Conservation (phyloP, 2,113 vertebrate genomes). For the Plestiodon gilberti region DNA sequence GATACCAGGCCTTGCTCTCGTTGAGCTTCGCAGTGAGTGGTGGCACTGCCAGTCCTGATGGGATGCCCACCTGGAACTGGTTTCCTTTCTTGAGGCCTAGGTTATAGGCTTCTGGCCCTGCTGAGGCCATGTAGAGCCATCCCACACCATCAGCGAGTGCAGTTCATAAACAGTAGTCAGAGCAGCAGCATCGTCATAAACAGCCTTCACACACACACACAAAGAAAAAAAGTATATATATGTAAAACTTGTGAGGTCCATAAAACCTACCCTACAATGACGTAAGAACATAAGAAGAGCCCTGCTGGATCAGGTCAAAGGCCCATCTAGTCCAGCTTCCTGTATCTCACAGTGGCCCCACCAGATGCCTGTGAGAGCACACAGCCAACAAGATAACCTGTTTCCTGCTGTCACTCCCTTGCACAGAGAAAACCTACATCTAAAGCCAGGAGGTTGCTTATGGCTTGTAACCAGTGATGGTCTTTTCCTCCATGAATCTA, state of each 20-base stretch:
- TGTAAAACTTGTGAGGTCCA: background rate
- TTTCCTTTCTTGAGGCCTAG: constrained; percentile 61
- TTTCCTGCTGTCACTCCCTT: too few relatives aligned
- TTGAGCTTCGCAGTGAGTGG: constrained; percentile 34
- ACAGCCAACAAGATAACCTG: too few relatives aligned
- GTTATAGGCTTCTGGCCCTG: constrained; percentile 62
- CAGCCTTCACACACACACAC: constrained; percentile 39
- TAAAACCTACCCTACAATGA: background rate
- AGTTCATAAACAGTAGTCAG: constrained; percentile 22
- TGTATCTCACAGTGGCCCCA: too few relatives aligned
- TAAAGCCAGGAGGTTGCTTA: too few relatives aligned
- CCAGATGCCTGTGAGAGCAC: too few relatives aligned
- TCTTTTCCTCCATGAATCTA: too few relatives aligned
- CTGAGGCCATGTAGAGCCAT: constrained; percentile 77
- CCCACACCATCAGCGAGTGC: constrained; percentile 52
- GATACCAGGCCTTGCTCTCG: constrained; percentile 53
- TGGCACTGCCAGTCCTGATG: constrained; percentile 28
- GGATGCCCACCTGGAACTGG: constrained; percentile 23
- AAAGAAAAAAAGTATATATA: background rate
- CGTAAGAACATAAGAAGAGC: too few relatives aligned
- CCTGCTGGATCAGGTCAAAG: too few relatives aligned
- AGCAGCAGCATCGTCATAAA: constrained; percentile 47
- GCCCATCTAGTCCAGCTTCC: too few relatives aligned
- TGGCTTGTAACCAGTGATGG: too few relatives aligned
- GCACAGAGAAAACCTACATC: too few relatives aligned